Percentiles rank a stretch among this genome's conserved stretches.
phyloP scores from a whole-genome alignment of 1,140 invertebrate genomes.

The Bathynomus jamesi region DNA sequence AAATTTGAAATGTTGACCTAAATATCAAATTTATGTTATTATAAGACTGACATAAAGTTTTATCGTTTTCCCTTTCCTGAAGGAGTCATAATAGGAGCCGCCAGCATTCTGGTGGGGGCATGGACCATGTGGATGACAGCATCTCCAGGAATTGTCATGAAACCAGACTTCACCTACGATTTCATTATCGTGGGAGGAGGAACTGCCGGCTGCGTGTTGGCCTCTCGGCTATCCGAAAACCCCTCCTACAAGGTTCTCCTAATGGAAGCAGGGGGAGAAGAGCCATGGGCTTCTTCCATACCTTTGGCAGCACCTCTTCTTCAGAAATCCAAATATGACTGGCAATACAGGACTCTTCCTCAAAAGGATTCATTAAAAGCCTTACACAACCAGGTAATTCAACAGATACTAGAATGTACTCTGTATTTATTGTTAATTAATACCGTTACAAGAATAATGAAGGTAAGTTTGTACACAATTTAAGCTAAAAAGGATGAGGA shows the following conservation, averaged over 20 bases:
- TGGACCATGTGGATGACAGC: constrained; percentile 16
- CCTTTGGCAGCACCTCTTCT: constrained; percentile 59
- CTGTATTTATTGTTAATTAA: not conserved
- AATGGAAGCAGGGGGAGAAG: constrained; percentile 39
- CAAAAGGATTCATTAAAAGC: constrained; percentile 73
- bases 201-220: constrained; percentile 51
- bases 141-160: constrained; percentile 20
- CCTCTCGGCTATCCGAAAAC: constrained; percentile 42
- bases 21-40: too few species aligned
- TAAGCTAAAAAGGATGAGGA: too few species aligned
- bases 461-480: not conserved
- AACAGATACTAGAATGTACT: not conserved
- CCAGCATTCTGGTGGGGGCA: too few species aligned
- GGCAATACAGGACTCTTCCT: constrained; percentile 75
- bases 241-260: constrained; percentile 31
- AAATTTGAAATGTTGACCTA: too few species aligned
- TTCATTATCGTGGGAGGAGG: constrained; percentile 43
- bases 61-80: too few species aligned
- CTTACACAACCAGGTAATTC: constrained; percentile 49
- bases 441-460: not conserved
- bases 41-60: too few species aligned
- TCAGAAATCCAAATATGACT: constrained; percentile 57
- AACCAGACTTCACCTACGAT: constrained; percentile 25
- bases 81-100: too few species aligned
- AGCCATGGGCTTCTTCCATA: constrained; percentile 51